phyloP scores from a whole-genome alignment of 2,797 vertebrate genomes.

The Phalanger gymnotis region DNA sequence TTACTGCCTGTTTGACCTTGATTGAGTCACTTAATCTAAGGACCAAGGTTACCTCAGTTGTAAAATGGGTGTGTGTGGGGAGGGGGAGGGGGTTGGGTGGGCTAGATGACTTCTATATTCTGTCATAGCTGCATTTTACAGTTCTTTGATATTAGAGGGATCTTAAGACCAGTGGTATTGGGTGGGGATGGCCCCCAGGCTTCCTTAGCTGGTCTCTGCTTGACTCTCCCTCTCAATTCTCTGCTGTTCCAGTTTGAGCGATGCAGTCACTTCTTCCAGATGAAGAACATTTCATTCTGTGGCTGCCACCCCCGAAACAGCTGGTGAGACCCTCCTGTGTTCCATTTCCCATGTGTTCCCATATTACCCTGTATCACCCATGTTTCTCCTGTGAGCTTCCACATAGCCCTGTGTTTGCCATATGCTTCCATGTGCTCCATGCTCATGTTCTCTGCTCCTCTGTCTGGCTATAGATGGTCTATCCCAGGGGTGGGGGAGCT shows the following conservation, averaged over 20 bases:
- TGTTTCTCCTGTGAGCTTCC: background rate
- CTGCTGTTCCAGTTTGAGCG: slow-evolving; percentile 89
- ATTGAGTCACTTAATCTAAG: background rate
- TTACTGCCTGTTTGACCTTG: background rate
- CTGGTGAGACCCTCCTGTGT: slow-evolving; percentile 87
- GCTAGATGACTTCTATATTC: background rate
- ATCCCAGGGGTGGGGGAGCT: too few relatives aligned
- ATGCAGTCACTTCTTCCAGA: slow-evolving; percentile 99
- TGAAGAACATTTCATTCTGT: slow-evolving; percentile 99
- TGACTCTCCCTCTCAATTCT: background rate
- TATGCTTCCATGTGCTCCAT: background rate
- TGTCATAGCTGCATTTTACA: background rate
- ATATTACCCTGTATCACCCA: background rate
- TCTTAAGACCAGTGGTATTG: background rate
- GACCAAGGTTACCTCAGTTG: background rate
- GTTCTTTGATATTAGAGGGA: background rate
- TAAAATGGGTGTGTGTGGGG: background rate
- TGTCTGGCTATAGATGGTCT: background rate
- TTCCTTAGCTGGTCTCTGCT: fast-evolving
- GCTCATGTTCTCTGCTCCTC: background rate
- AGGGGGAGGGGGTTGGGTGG: fast-evolving
- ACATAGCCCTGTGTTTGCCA: background rate
- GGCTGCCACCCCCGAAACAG: slow-evolving; percentile 98
- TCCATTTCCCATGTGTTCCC: background rate
- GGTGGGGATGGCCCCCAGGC: background rate